Base-by-base conservation (phyloP, 2,888 invertebrate species). In the Blomia tropicalis region DNA sequence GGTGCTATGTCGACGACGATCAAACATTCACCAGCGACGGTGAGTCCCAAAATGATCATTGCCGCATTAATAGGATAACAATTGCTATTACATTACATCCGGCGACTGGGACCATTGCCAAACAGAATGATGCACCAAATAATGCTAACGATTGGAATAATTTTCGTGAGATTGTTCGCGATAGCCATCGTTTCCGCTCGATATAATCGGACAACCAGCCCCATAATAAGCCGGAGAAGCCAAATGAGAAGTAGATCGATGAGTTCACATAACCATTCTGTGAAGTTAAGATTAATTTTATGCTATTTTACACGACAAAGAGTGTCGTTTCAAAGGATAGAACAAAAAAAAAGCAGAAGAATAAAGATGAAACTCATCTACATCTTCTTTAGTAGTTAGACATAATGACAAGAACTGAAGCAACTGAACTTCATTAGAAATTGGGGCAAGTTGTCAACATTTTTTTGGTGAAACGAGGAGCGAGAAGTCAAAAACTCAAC, bases 1-100 rank as follows among this genome's bases (percentile, higher is more conserved):
- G 68, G 69, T 1, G 68, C 69, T 11, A 69, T 64, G 47, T 69
- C 69, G 11, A 69, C 66, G 25, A 68, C 66, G n/a, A 66, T 66
- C 0, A 68, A 67, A 7, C 64, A 63, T 25, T 69, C 68, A 22
- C 69, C 69, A n/a, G 68, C 69, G 5, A 65, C 67, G 1, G 87
- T 87, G 69, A 85, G 87, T 0, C 68, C 68, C 36, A 68, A 65
- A 36, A 65, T 63, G 41, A 64, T 60, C 68, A 68, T 67, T 11
- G 66, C 64, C 53, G 65, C 43, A 17, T 69, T 63, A 69, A 62
- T 2, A 69, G 59, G 4, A 27, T 41, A 11, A 68, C 64, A 19
- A 69, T 67, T 19, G 63, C 58, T 30, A 29, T 56, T 23, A 63
- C 60, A 44, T 66, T 53, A 62, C 67, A 67, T 5, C 67, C 68